A percentile compares a stretch with the other conserved stretches of the same genome.
phyloP scores from a whole-genome alignment of 2,797 vertebrate genomes.

The Centroberyx gerrardi region DNA sequence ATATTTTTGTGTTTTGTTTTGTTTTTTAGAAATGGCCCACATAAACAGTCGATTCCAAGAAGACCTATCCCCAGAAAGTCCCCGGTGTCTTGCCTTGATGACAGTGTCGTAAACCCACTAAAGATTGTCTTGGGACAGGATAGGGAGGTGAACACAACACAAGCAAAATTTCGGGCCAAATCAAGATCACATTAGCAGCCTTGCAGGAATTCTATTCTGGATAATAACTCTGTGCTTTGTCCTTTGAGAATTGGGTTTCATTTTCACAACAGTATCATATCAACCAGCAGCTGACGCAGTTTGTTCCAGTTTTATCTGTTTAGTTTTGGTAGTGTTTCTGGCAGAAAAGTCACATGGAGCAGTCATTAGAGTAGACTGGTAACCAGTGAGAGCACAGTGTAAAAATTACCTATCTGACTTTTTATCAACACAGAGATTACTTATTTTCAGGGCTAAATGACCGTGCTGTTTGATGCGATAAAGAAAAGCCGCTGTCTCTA shows the following conservation, averaged over 20 bases:
- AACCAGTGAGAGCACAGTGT: slow-evolving; percentile 9
- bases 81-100: slow-evolving; percentile 12
- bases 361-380: slow-evolving; percentile 33
- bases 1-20: slow-evolving; percentile 11
- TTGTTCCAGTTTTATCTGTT: slow-evolving; percentile 47
- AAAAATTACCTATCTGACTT: slow-evolving; percentile 25
- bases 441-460: slow-evolving; percentile 53
- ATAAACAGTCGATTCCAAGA: slow-evolving; percentile 43
- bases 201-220: slow-evolving; percentile 34
- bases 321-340: slow-evolving; percentile 25
- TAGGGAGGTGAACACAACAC: slow-evolving; percentile 37
- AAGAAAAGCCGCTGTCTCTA: slow-evolving; percentile 23
- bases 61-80: slow-evolving; percentile 9
- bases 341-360: slow-evolving; percentile 54
- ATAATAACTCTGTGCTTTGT: slow-evolving; percentile 45
- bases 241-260: slow-evolving; percentile 37
- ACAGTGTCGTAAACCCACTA: slow-evolving; percentile 15
- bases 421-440: slow-evolving; percentile 40
- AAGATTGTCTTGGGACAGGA: slow-evolving; percentile 19
- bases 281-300: slow-evolving; percentile 32
- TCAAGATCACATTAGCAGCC: slow-evolving; percentile 49
- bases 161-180: slow-evolving; percentile 50
- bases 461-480: slow-evolving; percentile 28
- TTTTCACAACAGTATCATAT: slow-evolving; percentile 30
- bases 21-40: slow-evolving; percentile 32